Evolutionary conservation across 2,797 vertebrate genomes (phyloP).

Genomic region (Dryobates pubescens): DNA sequence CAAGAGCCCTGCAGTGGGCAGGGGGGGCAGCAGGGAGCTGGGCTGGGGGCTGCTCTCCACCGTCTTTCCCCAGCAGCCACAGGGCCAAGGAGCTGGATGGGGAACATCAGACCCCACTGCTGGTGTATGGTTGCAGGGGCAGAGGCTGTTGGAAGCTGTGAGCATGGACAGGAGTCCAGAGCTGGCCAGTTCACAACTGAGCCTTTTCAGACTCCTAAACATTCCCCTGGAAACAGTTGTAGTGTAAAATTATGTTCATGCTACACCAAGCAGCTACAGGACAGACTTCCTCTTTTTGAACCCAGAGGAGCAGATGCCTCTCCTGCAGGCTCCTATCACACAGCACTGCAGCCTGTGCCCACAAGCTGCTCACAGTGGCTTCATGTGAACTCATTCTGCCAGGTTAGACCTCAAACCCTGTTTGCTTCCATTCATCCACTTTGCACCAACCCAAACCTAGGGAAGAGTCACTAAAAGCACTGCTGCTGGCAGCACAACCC

Average conservation of each 20-base stretch:
- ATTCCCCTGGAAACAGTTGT: background rate
- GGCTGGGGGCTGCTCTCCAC: background rate
- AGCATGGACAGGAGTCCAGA: background rate
- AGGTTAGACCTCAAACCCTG: background rate
- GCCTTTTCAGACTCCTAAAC: background rate
- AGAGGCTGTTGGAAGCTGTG: fast-evolving
- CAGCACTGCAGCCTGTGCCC: background rate
- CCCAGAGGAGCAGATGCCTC: background rate
- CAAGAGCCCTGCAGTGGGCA: background rate
- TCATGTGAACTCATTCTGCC: background rate
- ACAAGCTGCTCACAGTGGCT: background rate
- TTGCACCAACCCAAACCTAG: background rate
- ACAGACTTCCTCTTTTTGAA: background rate
- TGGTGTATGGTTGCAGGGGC: background rate
- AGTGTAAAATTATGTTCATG: background rate
- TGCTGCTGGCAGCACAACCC: background rate
- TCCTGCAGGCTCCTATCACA: fast-evolving
- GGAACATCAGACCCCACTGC: background rate
- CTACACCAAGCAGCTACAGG: background rate
- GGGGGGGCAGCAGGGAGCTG: background rate
- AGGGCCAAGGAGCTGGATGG: background rate
- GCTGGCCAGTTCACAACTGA: background rate
- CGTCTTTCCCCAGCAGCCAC: fast-evolving
- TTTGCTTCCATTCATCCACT: background rate
- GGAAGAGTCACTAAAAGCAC: background rate